These are phyloP conservation scores for Aricia artaxerxes DNA, from an alignment of 2,888 invertebrate genomes.

Conservation along the genomic window DNA sequence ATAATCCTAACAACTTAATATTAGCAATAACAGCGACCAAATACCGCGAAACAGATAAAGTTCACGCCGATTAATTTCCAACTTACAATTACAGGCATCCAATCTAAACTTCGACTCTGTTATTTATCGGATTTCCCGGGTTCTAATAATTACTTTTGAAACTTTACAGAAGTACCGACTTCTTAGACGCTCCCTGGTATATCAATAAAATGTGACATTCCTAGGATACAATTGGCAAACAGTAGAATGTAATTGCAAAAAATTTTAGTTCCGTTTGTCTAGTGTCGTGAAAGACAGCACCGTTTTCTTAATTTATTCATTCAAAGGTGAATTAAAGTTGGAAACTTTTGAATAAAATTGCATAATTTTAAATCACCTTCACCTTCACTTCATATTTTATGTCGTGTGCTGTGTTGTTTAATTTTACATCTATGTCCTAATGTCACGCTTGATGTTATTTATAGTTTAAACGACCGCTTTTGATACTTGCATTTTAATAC, in stretches of 20 bases:
- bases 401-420: slow-evolving; percentile 22
- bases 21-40: background rate
- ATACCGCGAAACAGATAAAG: background rate
- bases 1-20: background rate
- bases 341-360: background rate
- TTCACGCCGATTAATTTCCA: slow-evolving; percentile 22
- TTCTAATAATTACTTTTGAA: slow-evolving; percentile 30
- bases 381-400: slow-evolving; percentile 12
- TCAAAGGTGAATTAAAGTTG: slow-evolving; percentile 7
- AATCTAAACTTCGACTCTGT: slow-evolving; percentile 23
- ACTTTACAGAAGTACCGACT: slow-evolving; percentile 1
- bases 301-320: slow-evolving; percentile 35
- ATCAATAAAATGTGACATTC: slow-evolving; percentile 24
- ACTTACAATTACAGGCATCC: slow-evolving; percentile 21
- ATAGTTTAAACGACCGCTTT: background rate
- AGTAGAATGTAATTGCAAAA: background rate
- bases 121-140: slow-evolving; percentile 16
- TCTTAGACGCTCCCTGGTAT: background rate
- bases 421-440: slow-evolving; percentile 17
- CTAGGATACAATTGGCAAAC: background rate
- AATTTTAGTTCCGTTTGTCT: slow-evolving; percentile 36
- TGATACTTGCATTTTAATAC: background rate
- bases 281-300: slow-evolving; percentile 60
- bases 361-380: background rate
- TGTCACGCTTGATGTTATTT: slow-evolving; percentile 20